These are phyloP conservation scores for Lepus americanus DNA, from an alignment of 2,113 vertebrate species.

Conservation along the genomic window DNA sequence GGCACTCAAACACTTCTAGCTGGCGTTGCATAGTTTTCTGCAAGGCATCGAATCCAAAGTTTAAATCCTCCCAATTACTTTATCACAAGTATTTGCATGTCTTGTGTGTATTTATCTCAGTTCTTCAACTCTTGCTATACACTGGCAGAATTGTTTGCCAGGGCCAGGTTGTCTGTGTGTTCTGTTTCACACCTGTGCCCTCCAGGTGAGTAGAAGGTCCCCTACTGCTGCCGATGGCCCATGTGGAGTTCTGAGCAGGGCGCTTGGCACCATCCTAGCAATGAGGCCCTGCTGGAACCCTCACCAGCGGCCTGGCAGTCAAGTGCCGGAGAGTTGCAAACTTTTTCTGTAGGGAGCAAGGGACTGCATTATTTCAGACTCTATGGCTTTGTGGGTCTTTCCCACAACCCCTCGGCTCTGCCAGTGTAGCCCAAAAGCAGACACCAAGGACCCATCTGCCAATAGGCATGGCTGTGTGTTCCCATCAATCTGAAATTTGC, in stretches of 20 bases:
- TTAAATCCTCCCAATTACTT: neutral
- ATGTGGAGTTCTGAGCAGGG: rapidly evolving
- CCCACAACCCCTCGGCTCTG: neutral
- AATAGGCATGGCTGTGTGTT: no score
- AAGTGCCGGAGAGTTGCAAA: no score
- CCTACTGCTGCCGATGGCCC: rapidly evolving
- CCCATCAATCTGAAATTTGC: neutral
- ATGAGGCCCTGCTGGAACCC: neutral
- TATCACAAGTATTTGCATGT: neutral
- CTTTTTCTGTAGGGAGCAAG: neutral
- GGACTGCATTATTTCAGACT: neutral
- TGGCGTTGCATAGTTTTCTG: neutral
- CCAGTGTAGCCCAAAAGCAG: neutral
- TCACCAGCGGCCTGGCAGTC: no score
- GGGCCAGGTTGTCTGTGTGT: neutral
- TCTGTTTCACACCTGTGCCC: neutral
- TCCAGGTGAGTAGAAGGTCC: rapidly evolving
- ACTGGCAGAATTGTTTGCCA: neutral
- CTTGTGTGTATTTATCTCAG: neutral
- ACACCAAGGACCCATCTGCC: neutral
- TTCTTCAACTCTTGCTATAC: neutral
- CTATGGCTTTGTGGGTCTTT: neutral
- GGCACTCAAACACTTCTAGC: neutral
- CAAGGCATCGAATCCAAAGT: neutral
- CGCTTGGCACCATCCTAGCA: rapidly evolving